phyloP scores from a whole-genome alignment of 2,113 vertebrate genomes.

The Taxidea taxus region DNA sequence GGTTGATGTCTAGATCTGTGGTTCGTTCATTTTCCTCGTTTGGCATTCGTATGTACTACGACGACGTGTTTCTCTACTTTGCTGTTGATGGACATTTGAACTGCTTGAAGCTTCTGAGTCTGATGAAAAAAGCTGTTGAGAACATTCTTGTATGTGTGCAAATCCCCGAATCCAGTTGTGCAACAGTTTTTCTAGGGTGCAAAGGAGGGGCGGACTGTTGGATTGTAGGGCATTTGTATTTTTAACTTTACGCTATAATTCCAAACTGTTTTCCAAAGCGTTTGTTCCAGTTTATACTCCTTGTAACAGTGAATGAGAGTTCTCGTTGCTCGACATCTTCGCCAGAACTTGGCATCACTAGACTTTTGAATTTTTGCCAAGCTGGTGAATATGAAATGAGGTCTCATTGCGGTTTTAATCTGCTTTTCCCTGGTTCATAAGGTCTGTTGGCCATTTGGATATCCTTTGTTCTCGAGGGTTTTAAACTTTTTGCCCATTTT shows the following conservation, averaged over 20 bases:
- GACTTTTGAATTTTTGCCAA: neutral
- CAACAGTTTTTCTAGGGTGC: neutral
- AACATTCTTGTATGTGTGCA: neutral
- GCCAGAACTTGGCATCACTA: neutral
- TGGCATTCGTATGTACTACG: neutral
- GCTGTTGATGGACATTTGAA: neutral
- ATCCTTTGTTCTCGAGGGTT: neutral
- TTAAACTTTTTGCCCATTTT: constrained; percentile 9
- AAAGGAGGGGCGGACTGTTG: neutral
- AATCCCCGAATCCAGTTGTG: neutral
- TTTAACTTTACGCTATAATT: neutral
- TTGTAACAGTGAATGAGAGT: neutral
- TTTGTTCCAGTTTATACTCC: neutral
- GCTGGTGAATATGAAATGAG: neutral
- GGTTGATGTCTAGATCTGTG: too few relatives aligned
- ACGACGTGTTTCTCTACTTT: neutral
- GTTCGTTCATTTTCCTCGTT: neutral
- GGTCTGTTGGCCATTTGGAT: neutral
- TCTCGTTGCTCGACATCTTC: neutral
- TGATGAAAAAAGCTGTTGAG: neutral
- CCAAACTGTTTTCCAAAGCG: neutral
- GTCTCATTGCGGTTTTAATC: neutral
- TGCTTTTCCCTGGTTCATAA: neutral
- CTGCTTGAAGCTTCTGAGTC: neutral
- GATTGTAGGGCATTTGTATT: neutral